phyloP scores from a whole-genome alignment of 2,797 vertebrate genomes.

The Chloroceryle inda region DNA sequence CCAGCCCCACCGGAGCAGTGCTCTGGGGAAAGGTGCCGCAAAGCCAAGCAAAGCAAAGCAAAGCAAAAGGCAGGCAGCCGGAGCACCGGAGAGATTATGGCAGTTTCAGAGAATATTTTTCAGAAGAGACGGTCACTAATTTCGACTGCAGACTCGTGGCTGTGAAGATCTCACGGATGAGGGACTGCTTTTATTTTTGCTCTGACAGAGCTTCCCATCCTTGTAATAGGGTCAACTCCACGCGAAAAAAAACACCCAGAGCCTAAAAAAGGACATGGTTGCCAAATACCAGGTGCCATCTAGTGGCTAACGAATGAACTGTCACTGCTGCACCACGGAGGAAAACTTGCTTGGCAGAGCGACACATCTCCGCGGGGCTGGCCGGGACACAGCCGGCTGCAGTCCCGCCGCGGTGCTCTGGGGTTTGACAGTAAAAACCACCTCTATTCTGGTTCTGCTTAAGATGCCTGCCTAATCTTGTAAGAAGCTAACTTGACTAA shows the following conservation, averaged over 20 bases:
- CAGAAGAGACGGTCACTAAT: not conserved
- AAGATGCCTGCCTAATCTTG: not conserved
- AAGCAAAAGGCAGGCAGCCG: not conserved
- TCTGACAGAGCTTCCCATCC: not conserved
- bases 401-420: not conserved
- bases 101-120: not conserved
- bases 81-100: fast-evolving
- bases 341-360: not conserved
- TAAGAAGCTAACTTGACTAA: not conserved
- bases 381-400: not conserved
- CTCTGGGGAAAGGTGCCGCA: fast-evolving
- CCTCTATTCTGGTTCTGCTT: not conserved
- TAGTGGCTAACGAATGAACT: constrained; percentile 54
- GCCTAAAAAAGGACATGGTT: not conserved
- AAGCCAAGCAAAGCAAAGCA: not conserved
- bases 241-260: not conserved
- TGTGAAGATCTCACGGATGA: not conserved
- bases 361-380: no score
- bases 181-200: not conserved
- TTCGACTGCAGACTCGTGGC: not conserved
- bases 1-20: fast-evolving
- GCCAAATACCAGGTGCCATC: constrained; percentile 78
- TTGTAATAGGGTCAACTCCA: not conserved
- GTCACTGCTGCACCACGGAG: not conserved
- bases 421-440: not conserved